Evolutionary conservation across 2,888 invertebrate species (phyloP).

Genomic region (Pyrrhosoma nymphula): DNA sequence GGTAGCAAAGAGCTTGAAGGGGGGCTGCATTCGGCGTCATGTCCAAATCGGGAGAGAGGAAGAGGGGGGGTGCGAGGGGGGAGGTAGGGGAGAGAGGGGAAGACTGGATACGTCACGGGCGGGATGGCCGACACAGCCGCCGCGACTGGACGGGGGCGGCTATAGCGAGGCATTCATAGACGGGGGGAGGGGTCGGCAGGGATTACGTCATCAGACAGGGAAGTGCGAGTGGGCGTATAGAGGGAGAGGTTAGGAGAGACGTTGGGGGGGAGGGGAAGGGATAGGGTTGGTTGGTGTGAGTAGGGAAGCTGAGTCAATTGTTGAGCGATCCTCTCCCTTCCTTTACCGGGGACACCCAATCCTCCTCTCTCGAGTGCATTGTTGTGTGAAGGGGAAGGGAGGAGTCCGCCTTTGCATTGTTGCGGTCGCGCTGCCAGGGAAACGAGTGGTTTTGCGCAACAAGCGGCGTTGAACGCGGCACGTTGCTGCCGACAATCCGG

Average conservation of each 20-base stretch:
- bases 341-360: not conserved
- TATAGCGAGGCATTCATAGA: no score
- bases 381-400: not conserved
- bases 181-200: not conserved
- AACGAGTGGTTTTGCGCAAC: not conserved
- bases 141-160: not conserved
- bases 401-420: not conserved
- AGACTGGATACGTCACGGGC: constrained; percentile 43
- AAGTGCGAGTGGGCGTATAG: constrained; percentile 1
- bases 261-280: not conserved
- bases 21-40: constrained; percentile 41
- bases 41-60: constrained; percentile 60
- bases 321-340: constrained; percentile 4
- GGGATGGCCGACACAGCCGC: not conserved
- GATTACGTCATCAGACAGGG: constrained; percentile 29
- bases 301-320: constrained; percentile 1
- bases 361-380: not conserved
- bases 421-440: not conserved
- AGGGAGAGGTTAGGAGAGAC: no score
- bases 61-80: not conserved
- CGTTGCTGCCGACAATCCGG: not conserved
- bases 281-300: not conserved
- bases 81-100: not conserved
- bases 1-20: not conserved
- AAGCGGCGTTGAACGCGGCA: not conserved